Percentiles rank a stretch among this genome's conserved stretches.
These are phyloP conservation scores for Leptestheria dahalacensis DNA, from an alignment of 1,140 invertebrate species.

Conservation along the genomic window DNA sequence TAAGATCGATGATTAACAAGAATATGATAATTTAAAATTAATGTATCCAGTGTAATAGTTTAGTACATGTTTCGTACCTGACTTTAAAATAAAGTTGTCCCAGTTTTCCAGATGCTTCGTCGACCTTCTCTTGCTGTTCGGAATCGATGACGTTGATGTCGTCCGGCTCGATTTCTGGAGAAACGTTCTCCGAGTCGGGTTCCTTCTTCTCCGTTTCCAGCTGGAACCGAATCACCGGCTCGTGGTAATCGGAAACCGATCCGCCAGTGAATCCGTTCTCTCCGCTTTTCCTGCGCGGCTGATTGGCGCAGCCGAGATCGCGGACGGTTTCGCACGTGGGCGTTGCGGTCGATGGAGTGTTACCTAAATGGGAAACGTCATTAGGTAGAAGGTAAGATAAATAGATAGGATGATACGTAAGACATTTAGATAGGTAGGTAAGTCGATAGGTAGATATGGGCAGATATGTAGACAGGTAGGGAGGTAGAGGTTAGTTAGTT, in stretches of 20 bases:
- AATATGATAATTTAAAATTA: too few species aligned
- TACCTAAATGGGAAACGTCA: neutral
- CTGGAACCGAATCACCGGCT: conserved; percentile 10
- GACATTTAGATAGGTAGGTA: too few species aligned
- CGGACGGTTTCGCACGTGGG: conserved; percentile 1
- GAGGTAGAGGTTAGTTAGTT: too few species aligned
- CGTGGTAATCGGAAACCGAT: neutral
- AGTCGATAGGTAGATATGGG: too few species aligned
- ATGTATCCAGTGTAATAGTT: too few species aligned
- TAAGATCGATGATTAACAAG: too few species aligned
- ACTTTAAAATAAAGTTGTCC: conserved; percentile 76
- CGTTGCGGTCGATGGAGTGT: conserved; percentile 2
- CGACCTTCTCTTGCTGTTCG: conserved; percentile 27
- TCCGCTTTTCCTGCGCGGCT: neutral
- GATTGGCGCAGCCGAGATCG: neutral
- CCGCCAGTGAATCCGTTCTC: neutral
- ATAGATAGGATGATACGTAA: neutral
- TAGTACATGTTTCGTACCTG: conserved; percentile 32
- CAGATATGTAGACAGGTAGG: too few species aligned
- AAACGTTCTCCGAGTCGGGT: neutral
- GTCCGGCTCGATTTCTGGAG: conserved; percentile 19
- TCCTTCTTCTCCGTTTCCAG: conserved; percentile 9
- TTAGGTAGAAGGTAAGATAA: neutral
- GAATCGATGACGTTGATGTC: conserved; percentile 22
- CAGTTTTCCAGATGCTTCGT: conserved; percentile 42